Evolutionary conservation across 2,888 invertebrate species (phyloP).

Genomic region (Cataglyphis cursor): DNA sequence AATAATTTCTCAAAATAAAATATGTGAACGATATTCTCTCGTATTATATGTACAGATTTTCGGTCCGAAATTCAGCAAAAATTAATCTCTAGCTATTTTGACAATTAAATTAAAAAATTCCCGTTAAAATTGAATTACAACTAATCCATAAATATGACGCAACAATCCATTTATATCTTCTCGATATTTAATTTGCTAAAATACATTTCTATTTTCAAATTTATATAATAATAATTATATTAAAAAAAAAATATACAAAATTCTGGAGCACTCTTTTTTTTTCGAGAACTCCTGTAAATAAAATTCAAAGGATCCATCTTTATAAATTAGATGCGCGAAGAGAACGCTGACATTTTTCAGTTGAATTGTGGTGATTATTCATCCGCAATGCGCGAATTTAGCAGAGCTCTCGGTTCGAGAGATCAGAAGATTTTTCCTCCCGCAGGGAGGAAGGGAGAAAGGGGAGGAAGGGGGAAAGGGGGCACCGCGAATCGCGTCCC

Average conservation of each 20-base stretch:
- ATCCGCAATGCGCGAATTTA: constrained; percentile 12
- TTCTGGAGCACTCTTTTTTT: not conserved
- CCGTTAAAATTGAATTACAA: not conserved
- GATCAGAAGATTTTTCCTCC: constrained; percentile 2
- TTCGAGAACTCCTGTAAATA: constrained; percentile 6
- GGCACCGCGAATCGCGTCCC: constrained; percentile 12
- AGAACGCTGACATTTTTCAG: not conserved
- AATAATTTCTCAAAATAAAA: constrained; percentile 11
- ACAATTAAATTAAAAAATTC: not conserved
- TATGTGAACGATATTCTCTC: not conserved
- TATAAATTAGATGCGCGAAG: not conserved
- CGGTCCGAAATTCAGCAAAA: not conserved
- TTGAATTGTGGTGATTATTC: constrained; percentile 22
- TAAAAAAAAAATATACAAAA: not conserved
- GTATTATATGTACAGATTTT: not conserved
- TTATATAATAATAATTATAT: not conserved
- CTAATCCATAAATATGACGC: not conserved
- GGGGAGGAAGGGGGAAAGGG: not conserved
- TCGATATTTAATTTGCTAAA: not conserved
- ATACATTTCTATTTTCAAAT: not conserved
- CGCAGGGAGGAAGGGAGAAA: no score
- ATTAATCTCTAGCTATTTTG: not conserved
- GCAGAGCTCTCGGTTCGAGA: constrained; percentile 22
- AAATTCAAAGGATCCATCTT: constrained; percentile 30
- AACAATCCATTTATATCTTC: not conserved